Conservation (phyloP, 2,113 vertebrate genomes). For the Tenrec ecaudatus region DNA sequence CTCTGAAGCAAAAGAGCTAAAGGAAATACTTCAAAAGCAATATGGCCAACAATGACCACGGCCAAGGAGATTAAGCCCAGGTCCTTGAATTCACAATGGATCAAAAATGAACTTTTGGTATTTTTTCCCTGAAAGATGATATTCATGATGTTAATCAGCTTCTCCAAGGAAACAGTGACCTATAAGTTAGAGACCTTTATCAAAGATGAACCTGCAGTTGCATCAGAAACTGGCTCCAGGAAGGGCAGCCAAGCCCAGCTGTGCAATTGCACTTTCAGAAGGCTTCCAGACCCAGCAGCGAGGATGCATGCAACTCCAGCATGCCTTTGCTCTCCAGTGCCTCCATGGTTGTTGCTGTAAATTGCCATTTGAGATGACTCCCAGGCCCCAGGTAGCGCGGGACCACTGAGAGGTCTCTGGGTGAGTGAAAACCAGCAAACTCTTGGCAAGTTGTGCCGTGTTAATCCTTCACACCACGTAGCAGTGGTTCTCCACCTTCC, state of each 20-base stretch:
- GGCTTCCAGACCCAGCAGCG: no score
- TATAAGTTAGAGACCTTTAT: neutral
- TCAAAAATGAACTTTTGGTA: neutral
- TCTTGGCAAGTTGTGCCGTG: neutral
- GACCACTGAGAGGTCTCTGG: neutral
- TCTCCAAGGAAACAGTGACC: neutral
- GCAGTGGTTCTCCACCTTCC: no score
- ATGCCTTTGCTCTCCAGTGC: neutral
- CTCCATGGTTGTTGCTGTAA: neutral
- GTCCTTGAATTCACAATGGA: neutral
- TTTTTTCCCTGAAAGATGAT: neutral
- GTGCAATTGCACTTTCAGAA: neutral
- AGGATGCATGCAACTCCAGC: neutral
- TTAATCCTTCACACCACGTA: neutral
- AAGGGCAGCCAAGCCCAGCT: no score
- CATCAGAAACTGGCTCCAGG: neutral
- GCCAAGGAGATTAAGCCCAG: neutral
- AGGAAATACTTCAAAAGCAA: neutral
- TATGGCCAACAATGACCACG: neutral
- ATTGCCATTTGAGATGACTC: neutral
- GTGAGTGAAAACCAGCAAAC: neutral
- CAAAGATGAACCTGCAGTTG: neutral
- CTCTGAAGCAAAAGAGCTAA: fast-evolving
- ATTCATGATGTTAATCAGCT: neutral
- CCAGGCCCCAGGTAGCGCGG: neutral